These are phyloP conservation scores for Ochropacha duplaris DNA, from an alignment of 2,888 invertebrate species.

Conservation along the genomic window DNA sequence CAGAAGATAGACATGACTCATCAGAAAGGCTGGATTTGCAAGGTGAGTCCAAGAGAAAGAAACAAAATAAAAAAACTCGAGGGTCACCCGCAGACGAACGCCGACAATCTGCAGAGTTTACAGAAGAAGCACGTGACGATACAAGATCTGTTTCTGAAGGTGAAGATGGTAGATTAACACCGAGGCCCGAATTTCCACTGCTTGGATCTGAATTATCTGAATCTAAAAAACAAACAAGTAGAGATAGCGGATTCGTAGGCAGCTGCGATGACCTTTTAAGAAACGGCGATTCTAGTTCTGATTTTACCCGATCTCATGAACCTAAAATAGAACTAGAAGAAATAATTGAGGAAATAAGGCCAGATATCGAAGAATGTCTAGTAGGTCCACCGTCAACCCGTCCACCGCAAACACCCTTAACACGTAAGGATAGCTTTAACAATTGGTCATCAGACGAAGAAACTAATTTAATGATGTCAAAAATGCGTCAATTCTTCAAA, in stretches of 20 bases:
- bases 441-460: slow-evolving; percentile 98
- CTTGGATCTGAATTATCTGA: slow-evolving; percentile 83
- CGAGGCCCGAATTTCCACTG: slow-evolving; percentile 85
- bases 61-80: slow-evolving; percentile 87
- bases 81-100: slow-evolving; percentile 85
- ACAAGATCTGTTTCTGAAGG: slow-evolving; percentile 84
- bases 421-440: slow-evolving; percentile 94
- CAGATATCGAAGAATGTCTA: slow-evolving; percentile 76
- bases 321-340: slow-evolving; percentile 83
- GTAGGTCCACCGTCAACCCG: slow-evolving; percentile 79
- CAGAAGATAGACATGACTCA: slow-evolving; percentile 85
- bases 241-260: slow-evolving; percentile 94
- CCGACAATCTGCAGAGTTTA: slow-evolving; percentile 85
- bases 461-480: slow-evolving; percentile 97
- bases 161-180: slow-evolving; percentile 86
- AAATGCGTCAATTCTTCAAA: slow-evolving; percentile 96
- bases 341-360: slow-evolving; percentile 83
- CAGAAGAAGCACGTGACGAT: slow-evolving; percentile 83
- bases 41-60: slow-evolving; percentile 92
- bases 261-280: slow-evolving; percentile 93
- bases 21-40: slow-evolving; percentile 89
- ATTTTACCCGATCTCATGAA: slow-evolving; percentile 77
- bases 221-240: slow-evolving; percentile 90
- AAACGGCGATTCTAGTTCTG: slow-evolving; percentile 82
- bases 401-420: slow-evolving; percentile 83